Percentiles rank a stretch among this genome's conserved stretches.
These are phyloP conservation scores for Entomobrya multifasciata DNA, from an alignment of 2,888 invertebrate species.

Conservation along the genomic window DNA sequence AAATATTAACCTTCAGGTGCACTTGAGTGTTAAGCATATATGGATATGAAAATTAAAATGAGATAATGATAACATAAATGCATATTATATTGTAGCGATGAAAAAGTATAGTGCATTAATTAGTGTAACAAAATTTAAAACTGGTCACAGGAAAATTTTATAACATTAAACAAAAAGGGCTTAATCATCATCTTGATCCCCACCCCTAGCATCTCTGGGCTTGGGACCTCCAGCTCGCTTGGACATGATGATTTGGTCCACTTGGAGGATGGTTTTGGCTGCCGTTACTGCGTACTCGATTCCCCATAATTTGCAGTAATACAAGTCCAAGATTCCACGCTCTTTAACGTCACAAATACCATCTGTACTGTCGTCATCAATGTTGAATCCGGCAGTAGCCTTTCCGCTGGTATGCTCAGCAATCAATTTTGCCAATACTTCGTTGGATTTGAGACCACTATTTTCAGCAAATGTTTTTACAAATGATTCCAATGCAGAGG, in stretches of 20 bases:
- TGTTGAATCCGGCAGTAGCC: constrained; percentile 91
- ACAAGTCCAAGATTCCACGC: constrained; percentile 91
- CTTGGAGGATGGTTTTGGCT: constrained; percentile 94
- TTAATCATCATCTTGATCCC: constrained; percentile 81
- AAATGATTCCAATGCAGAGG: constrained; percentile 92
- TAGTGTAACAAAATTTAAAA: constrained; percentile 32
- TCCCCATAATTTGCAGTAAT: constrained; percentile 93
- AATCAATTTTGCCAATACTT: constrained; percentile 93
- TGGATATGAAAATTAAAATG: background rate
- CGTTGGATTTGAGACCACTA: constrained; percentile 93
- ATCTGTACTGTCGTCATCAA: constrained; percentile 87
- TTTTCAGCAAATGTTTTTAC: constrained; percentile 97
- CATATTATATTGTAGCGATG: background rate
- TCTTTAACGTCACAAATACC: constrained; percentile 89
- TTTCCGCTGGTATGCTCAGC: constrained; percentile 96
- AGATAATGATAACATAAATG: background rate
- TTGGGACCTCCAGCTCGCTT: constrained; percentile 98
- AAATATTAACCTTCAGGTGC: too few relatives aligned
- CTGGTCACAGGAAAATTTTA: constrained; percentile 39
- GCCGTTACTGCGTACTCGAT: constrained; percentile 97
- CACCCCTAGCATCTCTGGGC: constrained; percentile 84
- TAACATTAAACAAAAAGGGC: background rate
- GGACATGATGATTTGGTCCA: constrained; percentile 99
- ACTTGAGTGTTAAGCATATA: background rate
- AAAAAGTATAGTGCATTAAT: constrained; percentile 16